These are phyloP conservation scores for Rhingia rostrata DNA, from an alignment of 2,888 invertebrate genomes.

Conservation along the genomic window DNA sequence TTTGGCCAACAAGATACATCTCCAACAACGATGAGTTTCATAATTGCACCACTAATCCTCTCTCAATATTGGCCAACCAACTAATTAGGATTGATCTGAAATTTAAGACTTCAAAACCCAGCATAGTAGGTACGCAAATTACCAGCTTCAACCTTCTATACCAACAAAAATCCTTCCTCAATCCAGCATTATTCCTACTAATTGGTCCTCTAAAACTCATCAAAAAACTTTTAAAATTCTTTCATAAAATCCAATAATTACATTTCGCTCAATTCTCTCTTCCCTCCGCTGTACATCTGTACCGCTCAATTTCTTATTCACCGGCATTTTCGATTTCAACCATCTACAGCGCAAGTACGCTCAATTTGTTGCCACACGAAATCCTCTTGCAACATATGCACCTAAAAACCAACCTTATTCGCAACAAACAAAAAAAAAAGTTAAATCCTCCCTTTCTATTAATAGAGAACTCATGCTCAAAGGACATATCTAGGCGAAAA, in stretches of 20 bases:
- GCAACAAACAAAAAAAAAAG: not conserved
- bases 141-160: too few species aligned
- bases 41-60: constrained; percentile 8
- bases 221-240: constrained; percentile 15
- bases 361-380: constrained; percentile 40
- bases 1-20: not conserved
- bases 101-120: not conserved
- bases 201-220: constrained; percentile 12
- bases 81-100: not conserved
- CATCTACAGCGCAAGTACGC: constrained; percentile 55
- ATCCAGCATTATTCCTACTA: not conserved
- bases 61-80: not conserved
- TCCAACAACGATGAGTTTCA: not conserved
- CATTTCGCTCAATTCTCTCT: not conserved
- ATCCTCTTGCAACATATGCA: constrained; percentile 34
- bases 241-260: constrained; percentile 10
- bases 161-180: too few species aligned
- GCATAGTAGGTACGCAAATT: not conserved
- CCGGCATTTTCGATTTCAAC: constrained; percentile 48
- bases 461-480: constrained; percentile 2
- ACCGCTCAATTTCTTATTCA: not conserved
- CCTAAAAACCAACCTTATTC: not conserved
- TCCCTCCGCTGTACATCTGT: not conserved
- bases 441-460: not conserved
- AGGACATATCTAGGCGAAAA: constrained; percentile 13